Percentiles rank a stretch among this genome's conserved stretches.
Evolutionary conservation across 2,888 invertebrate species (phyloP).

Genomic region (Thera britannica): DNA sequence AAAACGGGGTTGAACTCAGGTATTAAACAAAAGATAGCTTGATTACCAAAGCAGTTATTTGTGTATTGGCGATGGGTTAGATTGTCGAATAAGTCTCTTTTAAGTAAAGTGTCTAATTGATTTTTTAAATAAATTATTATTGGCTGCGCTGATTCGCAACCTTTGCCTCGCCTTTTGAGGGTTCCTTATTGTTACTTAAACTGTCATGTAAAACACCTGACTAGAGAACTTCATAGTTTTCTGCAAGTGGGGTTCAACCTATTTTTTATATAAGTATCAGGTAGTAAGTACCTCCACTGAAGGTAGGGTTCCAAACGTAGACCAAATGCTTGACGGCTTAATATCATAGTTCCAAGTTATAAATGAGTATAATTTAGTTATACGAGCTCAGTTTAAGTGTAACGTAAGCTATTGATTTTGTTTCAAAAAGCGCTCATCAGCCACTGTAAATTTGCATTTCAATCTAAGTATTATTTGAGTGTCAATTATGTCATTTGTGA

Average conservation of each 20-base stretch:
- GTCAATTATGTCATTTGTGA: conserved; percentile 7
- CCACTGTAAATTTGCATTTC: background rate
- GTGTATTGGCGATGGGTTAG: background rate
- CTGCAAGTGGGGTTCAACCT: background rate
- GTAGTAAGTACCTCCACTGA: background rate
- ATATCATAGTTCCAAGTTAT: conserved; percentile 11
- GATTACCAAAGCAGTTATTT: background rate
- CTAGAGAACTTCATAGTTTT: background rate
- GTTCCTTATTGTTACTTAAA: conserved; percentile 1
- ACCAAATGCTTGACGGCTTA: conserved; percentile 12
- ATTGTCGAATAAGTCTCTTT: background rate
- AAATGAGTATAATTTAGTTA: conserved; percentile 9
- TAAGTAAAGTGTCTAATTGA: background rate
- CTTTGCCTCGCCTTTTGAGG: conserved; percentile 2
- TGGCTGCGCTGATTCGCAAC: background rate
- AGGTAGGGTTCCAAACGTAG: background rate
- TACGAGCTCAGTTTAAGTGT: conserved; percentile 13
- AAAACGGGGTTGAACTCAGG: background rate
- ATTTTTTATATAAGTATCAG: background rate
- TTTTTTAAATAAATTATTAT: background rate
- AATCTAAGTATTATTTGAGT: conserved; percentile 1
- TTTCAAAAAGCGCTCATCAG: conserved; percentile 3
- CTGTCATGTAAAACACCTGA: background rate
- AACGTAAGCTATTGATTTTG: conserved; percentile 14
- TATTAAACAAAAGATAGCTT: background rate